Evolutionary conservation across 2,888 invertebrate species (phyloP).

Genomic region (Leucoptera coffeella): DNA sequence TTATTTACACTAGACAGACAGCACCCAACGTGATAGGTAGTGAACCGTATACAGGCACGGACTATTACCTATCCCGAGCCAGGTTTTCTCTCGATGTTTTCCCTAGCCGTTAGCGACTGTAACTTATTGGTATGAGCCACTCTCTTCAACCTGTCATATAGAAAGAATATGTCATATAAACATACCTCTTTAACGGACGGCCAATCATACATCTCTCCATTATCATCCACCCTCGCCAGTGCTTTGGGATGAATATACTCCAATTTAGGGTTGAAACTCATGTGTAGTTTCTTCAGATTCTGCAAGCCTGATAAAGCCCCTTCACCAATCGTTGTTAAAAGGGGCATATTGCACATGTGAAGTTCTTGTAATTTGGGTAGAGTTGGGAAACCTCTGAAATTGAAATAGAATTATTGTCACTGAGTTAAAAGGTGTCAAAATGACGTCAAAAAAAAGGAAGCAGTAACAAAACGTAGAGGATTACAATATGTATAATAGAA

Average conservation of each 20-base stretch:
- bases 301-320: constrained; percentile 26
- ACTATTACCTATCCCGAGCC: too few relatives aligned
- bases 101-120: too few relatives aligned
- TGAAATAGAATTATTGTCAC: not conserved
- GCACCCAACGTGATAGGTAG: too few relatives aligned
- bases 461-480: too few relatives aligned
- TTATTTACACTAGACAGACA: too few relatives aligned
- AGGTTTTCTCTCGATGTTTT: too few relatives aligned
- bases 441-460: too few relatives aligned
- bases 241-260: constrained; percentile 55
- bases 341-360: constrained; percentile 62
- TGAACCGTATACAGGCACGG: too few relatives aligned
- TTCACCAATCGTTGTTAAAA: constrained; percentile 52
- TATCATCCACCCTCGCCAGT: constrained; percentile 42
- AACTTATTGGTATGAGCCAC: not conserved
- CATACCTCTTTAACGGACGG: constrained; percentile 59
- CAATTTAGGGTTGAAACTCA: constrained; percentile 60
- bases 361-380: constrained; percentile 58
- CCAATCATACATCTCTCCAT: constrained; percentile 52
- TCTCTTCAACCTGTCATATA: not conserved
- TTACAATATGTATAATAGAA: too few relatives aligned
- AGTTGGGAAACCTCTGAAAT: constrained; percentile 56
- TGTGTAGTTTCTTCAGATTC: constrained; percentile 50
- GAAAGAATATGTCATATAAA: not conserved
- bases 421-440: too few relatives aligned